Base-by-base conservation (phyloP, 37 sponge, comb jelly and placozoan species). In the Halichondria panicea region DNA sequence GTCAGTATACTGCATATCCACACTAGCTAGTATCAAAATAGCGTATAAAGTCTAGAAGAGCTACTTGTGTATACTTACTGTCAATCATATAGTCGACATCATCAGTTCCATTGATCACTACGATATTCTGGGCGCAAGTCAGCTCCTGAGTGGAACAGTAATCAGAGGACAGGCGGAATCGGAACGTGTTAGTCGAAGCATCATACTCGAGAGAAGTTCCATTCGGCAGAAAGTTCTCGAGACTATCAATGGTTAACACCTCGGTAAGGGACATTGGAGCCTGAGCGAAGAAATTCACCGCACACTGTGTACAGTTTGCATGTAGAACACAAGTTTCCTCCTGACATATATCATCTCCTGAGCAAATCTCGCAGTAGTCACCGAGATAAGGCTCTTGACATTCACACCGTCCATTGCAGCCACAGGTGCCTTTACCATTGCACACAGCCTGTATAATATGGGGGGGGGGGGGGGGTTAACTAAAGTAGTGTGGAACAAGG, bases 381-480 rank as follows among this genome's bases (percentile, higher is more conserved):
- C 86, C 86, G 40, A 39, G 56, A 46, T 64, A 77, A 41, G 63
- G 61, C 21, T 40, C 4, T 6, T 66, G 25, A 46, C 86, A 85
- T 21, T 37, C 24, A 43, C 86, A 85, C 19, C 13, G 40, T 30
- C 79, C 79, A 15, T 83, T 22, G 34, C 73, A 60, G 7, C 22
- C 36, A 41, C 82, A 81, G 22, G n/a, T 24, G 27, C 70, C 73
- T 33, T 33, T 28, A n/a, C 71, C 71, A 70, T 70, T 71, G 38
- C 46, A 63, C 44, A 32, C 7, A 33, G 37, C 73, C 63, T 61
- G 30, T 27, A 32, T 0, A 42, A 58, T n/a, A n/a, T n/a, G n/a
- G n/a, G n/a, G n/a, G n/a, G n/a, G n/a, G n/a, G n/a, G n/a, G n/a
- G n/a, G n/a, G n/a, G n/a, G n/a, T n/a, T n/a, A n/a, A n/a, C n/a